These are phyloP conservation scores for Drosophila flavopinicola DNA, from an alignment of 2,888 invertebrate species.

Conservation along the genomic window DNA sequence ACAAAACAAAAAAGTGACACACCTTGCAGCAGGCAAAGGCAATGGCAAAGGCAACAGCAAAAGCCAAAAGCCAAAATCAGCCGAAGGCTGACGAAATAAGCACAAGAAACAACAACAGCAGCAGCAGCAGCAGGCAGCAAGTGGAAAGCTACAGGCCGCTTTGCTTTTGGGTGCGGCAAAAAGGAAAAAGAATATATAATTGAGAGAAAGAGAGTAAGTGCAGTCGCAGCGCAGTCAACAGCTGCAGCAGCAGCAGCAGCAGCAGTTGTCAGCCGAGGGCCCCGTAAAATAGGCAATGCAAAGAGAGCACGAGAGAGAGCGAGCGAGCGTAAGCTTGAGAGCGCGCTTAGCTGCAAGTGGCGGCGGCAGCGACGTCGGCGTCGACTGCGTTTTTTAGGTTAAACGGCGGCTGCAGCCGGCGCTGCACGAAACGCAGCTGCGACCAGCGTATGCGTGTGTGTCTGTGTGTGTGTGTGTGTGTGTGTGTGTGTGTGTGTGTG, in stretches of 20 bases:
- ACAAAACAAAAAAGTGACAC: constrained; percentile 82
- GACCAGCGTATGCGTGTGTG: constrained; percentile 1
- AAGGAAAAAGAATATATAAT: constrained; percentile 32
- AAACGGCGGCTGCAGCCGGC: constrained; percentile 74
- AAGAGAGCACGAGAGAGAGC: constrained; percentile 20
- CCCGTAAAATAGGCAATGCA: constrained; percentile 69
- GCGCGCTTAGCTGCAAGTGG: constrained; percentile 34
- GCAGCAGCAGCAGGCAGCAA: constrained; percentile 16
- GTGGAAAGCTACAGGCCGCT: constrained; percentile 15
- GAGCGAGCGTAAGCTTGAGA: constrained; percentile 42
- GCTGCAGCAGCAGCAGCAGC: constrained; percentile 29
- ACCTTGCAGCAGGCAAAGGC: constrained; percentile 57
- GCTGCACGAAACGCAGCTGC: constrained; percentile 57
- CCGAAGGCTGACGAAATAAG: constrained; percentile 18
- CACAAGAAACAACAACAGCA: constrained; percentile 15
- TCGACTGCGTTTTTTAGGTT: constrained; percentile 69
- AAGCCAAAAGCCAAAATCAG: constrained; percentile 36
- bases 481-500: constrained; percentile 34
- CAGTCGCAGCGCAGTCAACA: constrained; percentile 36
- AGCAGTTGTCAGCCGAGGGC: constrained; percentile 56
- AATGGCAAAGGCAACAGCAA: constrained; percentile 31
- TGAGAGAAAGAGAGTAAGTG: constrained; percentile 36
- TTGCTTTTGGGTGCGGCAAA: constrained; percentile 77
- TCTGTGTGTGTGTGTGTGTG: constrained; percentile 25
- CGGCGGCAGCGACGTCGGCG: constrained; percentile 46